phyloP scores from a whole-genome alignment of 1,140 invertebrate genomes.

The Polypedilum pembai region DNA sequence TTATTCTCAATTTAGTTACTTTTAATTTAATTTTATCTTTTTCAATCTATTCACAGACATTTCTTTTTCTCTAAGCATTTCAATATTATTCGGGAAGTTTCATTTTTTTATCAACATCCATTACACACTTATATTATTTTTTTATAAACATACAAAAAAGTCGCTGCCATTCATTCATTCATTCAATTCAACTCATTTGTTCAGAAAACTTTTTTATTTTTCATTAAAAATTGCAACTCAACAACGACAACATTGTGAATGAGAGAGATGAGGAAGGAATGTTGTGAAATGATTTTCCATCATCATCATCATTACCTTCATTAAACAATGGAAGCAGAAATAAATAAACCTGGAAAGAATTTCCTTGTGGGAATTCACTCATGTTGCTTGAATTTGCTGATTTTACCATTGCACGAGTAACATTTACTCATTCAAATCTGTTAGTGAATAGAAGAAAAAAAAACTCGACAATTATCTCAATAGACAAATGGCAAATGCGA shows the following conservation, averaged over 20 bases:
- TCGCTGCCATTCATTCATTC: background rate
- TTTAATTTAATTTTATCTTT: too few relatives aligned
- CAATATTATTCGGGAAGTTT: background rate
- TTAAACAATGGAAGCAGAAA: constrained; percentile 2
- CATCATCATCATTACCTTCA: constrained; percentile 4
- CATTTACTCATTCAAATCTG: background rate
- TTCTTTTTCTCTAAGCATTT: too few relatives aligned
- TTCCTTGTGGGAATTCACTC: constrained; percentile 9
- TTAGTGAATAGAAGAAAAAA: too few relatives aligned
- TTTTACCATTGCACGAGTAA: background rate
- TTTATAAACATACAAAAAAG: background rate
- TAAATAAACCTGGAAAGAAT: background rate
- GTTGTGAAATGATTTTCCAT: background rate
- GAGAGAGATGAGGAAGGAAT: background rate
- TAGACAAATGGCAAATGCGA: too few relatives aligned
- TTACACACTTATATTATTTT: background rate
- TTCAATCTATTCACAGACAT: too few relatives aligned
- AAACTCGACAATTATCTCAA: too few relatives aligned
- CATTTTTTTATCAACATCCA: background rate
- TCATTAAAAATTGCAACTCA: background rate
- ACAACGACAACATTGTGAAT: background rate
- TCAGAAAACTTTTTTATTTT: background rate
- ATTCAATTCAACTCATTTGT: constrained; percentile 23
- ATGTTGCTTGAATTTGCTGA: background rate
- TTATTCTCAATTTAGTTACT: too few relatives aligned